Percentiles rank a stretch among this genome's conserved stretches.
phyloP scores from a whole-genome alignment of 2,113 vertebrate genomes.

The Acanthisitta chloris region DNA sequence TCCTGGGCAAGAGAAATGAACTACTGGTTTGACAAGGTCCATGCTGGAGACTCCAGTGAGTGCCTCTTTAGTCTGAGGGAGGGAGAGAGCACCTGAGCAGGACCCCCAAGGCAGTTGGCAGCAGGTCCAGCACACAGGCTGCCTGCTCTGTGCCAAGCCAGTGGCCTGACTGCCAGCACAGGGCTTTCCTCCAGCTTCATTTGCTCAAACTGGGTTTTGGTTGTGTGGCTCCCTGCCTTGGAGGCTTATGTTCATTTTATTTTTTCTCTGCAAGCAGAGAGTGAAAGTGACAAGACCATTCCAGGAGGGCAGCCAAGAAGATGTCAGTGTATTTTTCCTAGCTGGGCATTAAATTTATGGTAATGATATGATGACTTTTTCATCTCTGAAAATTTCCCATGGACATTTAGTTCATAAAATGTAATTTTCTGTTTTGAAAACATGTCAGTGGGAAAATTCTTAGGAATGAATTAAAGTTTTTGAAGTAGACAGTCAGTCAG shows the following conservation, averaged over 20 bases:
- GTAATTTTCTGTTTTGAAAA: neutral
- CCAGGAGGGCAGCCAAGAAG: constrained; percentile 40
- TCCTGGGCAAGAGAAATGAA: neutral
- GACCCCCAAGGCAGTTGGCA: fast-evolving
- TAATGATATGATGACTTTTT: neutral
- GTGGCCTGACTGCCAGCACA: neutral
- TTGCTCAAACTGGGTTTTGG: neutral
- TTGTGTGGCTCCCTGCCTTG: neutral
- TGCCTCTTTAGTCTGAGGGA: neutral
- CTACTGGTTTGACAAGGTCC: neutral
- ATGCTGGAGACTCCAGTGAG: neutral
- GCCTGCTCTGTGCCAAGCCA: neutral
- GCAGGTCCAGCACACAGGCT: neutral
- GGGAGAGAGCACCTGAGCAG: fast-evolving
- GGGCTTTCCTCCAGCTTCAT: constrained; percentile 11
- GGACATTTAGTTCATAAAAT: neutral
- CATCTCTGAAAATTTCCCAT: neutral
- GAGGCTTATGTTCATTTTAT: constrained; percentile 7
- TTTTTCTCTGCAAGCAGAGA: neutral
- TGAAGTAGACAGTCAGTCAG: neutral
- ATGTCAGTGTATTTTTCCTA: constrained; percentile 1
- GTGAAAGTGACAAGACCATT: constrained; percentile 23
- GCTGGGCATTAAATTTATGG: neutral
- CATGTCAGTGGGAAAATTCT: neutral
- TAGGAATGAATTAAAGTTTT: neutral